These are phyloP conservation scores for Sus scrofa DNA, from an alignment of 2,113 vertebrate genomes.

Conservation along the genomic window DNA sequence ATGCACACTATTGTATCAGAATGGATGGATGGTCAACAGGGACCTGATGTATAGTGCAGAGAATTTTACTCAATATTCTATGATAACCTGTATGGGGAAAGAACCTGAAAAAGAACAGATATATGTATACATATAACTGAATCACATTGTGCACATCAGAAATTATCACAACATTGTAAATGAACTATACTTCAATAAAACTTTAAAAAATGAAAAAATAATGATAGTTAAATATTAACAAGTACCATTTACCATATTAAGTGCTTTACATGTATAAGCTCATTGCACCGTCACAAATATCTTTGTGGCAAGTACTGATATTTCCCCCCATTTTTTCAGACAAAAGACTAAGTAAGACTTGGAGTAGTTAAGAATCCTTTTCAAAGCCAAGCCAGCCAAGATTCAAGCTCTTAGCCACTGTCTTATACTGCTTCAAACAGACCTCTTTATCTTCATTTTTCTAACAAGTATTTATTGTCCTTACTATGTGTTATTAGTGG, in stretches of 20 bases:
- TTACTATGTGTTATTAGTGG: not conserved
- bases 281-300: not conserved
- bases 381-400: conserved; percentile 23
- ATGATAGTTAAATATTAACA: not conserved
- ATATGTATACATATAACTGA: too few species aligned
- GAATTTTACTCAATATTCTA: too few species aligned
- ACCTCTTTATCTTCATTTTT: conserved; percentile 32
- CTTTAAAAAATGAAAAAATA: not conserved
- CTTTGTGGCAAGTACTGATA: not conserved
- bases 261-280: not conserved
- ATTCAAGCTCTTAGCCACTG: not conserved
- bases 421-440: not conserved
- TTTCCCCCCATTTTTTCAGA: not conserved
- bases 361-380: conserved; percentile 18
- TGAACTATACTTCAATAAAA: too few species aligned
- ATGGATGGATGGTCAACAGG: too few species aligned
- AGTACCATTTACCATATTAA: not conserved
- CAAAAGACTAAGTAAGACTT: not conserved
- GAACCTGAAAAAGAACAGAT: too few species aligned
- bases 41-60: too few species aligned
- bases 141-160: too few species aligned
- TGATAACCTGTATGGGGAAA: too few species aligned
- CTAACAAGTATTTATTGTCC: conserved; percentile 35
- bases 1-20: too few species aligned
- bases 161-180: too few species aligned